These are phyloP conservation scores for Hyposmocoma kahamanoa DNA, from an alignment of 1,140 invertebrate genomes.

Conservation along the genomic window DNA sequence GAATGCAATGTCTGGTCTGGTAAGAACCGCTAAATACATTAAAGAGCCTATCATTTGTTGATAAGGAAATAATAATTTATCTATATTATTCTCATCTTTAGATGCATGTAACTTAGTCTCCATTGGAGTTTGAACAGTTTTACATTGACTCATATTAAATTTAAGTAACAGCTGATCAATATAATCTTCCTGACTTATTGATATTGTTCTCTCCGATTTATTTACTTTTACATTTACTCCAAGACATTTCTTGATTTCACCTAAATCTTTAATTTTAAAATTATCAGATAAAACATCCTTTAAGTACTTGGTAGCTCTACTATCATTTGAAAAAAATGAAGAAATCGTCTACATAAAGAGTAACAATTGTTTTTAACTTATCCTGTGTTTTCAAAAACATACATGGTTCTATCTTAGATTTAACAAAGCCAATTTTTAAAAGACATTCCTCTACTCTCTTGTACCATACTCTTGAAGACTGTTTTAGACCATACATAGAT, in stretches of 20 bases:
- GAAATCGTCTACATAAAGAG: conserved; percentile 54
- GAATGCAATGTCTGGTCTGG: conserved; percentile 65
- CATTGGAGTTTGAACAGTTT: conserved; percentile 30
- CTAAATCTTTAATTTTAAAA: conserved; percentile 26
- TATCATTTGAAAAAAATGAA: conserved; percentile 28
- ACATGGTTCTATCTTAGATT: conserved; percentile 28
- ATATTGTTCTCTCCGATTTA: conserved; percentile 10
- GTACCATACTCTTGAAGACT: conserved; percentile 25
- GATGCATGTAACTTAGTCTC: conserved; percentile 26
- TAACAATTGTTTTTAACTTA: conserved; percentile 16
- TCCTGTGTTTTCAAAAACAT: conserved; percentile 21
- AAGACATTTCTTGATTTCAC: conserved; percentile 16
- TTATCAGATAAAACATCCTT: conserved; percentile 11
- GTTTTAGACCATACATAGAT: conserved; percentile 28
- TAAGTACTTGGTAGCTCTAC: conserved; percentile 5
- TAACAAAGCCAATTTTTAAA: conserved; percentile 12
- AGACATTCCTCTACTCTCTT: conserved; percentile 22
- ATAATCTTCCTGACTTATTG: conserved; percentile 17
- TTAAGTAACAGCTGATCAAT: conserved; percentile 26
- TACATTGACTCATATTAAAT: conserved; percentile 42
- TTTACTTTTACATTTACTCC: conserved; percentile 17
- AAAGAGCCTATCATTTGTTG: conserved; percentile 30
- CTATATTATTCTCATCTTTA: conserved; percentile 12
- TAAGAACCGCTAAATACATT: conserved; percentile 56
- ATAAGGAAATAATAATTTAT: conserved; percentile 16